A percentile compares a stretch with the other conserved stretches of the same genome.
Evolutionary conservation across 2,888 invertebrate species (phyloP).

Genomic region (Mythimna vitellina): DNA sequence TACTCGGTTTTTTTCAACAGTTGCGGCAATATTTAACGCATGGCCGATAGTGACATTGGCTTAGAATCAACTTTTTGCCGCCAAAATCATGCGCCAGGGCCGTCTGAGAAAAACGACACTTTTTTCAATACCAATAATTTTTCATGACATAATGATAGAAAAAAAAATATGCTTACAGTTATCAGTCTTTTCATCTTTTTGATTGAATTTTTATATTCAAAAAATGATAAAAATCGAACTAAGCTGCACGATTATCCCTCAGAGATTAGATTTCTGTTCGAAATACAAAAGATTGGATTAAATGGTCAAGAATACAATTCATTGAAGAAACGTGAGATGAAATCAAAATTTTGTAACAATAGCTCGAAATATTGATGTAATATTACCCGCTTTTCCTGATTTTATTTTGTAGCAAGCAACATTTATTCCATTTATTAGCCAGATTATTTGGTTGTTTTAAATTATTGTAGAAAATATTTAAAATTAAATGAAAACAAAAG

Average conservation of each 20-base stretch:
- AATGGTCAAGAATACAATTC: slow-evolving; percentile 43
- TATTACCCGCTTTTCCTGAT: neutral
- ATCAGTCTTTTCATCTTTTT: slow-evolving; percentile 55
- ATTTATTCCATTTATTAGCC: too few relatives aligned
- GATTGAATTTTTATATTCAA: slow-evolving; percentile 53
- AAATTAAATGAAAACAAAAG: too few relatives aligned
- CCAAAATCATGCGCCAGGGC: slow-evolving; percentile 77
- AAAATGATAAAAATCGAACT: slow-evolving; percentile 43
- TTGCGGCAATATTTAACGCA: slow-evolving; percentile 88
- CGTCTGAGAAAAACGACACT: slow-evolving; percentile 73
- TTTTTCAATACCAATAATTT: slow-evolving; percentile 65
- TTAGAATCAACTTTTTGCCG: slow-evolving; percentile 80
- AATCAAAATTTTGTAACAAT: slow-evolving; percentile 35
- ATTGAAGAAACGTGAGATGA: slow-evolving; percentile 29
- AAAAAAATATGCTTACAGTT: slow-evolving; percentile 54
- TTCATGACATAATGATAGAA: slow-evolving; percentile 66
- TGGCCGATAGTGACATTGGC: slow-evolving; percentile 87
- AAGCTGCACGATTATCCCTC: slow-evolving; percentile 43
- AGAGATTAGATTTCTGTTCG: slow-evolving; percentile 48
- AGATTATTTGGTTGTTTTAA: too few relatives aligned
- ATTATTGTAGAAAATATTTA: too few relatives aligned
- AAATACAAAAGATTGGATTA: slow-evolving; percentile 51
- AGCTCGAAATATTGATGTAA: slow-evolving; percentile 1
- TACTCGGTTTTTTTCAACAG: slow-evolving; percentile 85
- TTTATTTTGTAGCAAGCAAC: neutral